These are phyloP conservation scores for Synchiropus splendidus DNA, from an alignment of 2,113 vertebrate species.

Conservation along the genomic window DNA sequence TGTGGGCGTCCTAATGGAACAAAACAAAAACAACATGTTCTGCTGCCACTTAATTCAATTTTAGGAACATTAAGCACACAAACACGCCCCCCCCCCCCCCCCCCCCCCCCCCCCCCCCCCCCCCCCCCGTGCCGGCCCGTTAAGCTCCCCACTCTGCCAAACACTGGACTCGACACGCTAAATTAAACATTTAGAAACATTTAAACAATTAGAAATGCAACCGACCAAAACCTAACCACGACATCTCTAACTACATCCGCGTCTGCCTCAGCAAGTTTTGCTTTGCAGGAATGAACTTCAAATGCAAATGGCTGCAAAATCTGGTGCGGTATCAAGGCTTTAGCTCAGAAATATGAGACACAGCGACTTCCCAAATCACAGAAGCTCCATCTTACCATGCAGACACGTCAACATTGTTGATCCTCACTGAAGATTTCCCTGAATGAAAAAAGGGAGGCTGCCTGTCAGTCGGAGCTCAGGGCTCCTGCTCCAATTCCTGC, in stretches of 20 bases:
- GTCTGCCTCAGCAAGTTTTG: no score
- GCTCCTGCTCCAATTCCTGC: conserved; percentile 35
- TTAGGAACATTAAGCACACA: conserved; percentile 31
- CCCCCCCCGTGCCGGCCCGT: background rate
- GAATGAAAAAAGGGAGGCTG: conserved; percentile 7
- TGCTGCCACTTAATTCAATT: conserved; percentile 46
- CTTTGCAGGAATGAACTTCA: no score
- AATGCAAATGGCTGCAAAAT: no score
- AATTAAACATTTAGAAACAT: no score
- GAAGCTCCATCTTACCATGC: conserved; percentile 18
- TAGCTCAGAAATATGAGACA: no score
- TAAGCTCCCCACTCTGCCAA: no score
- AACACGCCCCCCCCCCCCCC: conserved; percentile 9
- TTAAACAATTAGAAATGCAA: no score
- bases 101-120: conserved; percentile 4
- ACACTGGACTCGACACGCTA: no score
- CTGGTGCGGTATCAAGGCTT: no score
- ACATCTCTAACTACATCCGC: no score
- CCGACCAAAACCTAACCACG: no score
- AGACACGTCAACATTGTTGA: conserved; percentile 13
- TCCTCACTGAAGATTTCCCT: conserved; percentile 5
- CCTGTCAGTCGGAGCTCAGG: conserved; percentile 30
- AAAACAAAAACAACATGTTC: conserved; percentile 37
- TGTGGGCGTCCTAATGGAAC: conserved; percentile 24
- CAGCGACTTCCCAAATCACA: background rate